Evolutionary conservation across 2,888 invertebrate genomes (phyloP), one percentile per base, ranked within the genome.

Genomic region (Ceramica pisi): DNA sequence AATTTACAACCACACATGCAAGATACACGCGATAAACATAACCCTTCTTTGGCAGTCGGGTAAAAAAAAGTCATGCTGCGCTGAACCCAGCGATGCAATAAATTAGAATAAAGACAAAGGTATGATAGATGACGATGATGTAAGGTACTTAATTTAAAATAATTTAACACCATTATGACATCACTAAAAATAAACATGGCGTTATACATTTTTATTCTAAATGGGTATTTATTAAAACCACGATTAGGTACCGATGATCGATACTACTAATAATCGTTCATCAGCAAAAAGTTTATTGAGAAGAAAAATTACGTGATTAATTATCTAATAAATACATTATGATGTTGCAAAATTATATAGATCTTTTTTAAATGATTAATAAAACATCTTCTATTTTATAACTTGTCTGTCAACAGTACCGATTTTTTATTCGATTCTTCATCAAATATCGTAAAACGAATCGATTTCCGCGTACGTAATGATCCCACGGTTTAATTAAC

Each of bases 401-500:
- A 67, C 56, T 60, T 63, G 75, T 68, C 77, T 80, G 84, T 84
- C 82, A 82, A 84, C 84, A 78, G 67, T 74, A 67, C 21, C 64
- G 57, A 68, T 80, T 82, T 84, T 81, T 84, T 76, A 72, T 64
- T 41, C 44, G 67, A 74, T 72, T 77, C 69, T 63, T 71, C 78
- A 71, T 76, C 75, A 72, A 84, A 82, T 81, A 80, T 80, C 41
- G 59, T 75, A 81, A 71, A 76, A 63, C 56, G 65, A 83, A 75
- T 72, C 67, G 63, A 81, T 84, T 86, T 89, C 89, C 89, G 88
- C 75, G 64, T 86, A 63, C 66, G 71, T 82, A 80, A 78, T 78
- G 67, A 78, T 82, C 79, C 84, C 83, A 86, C 85, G 77, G 67
- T 77, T 85, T 89, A 88, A 92, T 91, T 88, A 90, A 83, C 77